phyloP scores from a whole-genome alignment of 2,888 invertebrate species.

The Aleiodes alternator region DNA sequence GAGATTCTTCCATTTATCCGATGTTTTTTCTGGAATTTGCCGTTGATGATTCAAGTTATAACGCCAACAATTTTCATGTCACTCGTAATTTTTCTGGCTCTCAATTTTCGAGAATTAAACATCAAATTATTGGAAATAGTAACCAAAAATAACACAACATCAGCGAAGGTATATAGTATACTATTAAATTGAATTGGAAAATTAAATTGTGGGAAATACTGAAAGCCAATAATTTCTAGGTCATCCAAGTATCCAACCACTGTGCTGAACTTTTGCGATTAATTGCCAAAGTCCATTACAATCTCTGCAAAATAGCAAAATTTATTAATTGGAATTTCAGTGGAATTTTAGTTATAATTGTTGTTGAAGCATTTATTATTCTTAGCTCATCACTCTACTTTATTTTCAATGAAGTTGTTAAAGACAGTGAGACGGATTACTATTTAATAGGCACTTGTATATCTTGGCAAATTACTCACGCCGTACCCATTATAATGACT shows the following conservation, averaged over 20 bases:
- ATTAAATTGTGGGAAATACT: no score
- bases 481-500: slow-evolving; percentile 47
- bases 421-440: slow-evolving; percentile 35
- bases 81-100: slow-evolving; percentile 47
- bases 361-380: slow-evolving; percentile 41
- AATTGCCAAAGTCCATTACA: slow-evolving; percentile 23
- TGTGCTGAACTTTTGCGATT: neutral
- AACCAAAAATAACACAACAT: slow-evolving; percentile 41
- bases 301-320: slow-evolving; percentile 32
- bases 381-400: slow-evolving; percentile 50
- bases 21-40: slow-evolving; percentile 23
- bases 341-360: slow-evolving; percentile 40
- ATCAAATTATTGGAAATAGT: slow-evolving; percentile 45
- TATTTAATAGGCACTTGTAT: slow-evolving; percentile 40
- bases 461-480: slow-evolving; percentile 48
- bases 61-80: slow-evolving; percentile 48
- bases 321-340: slow-evolving; percentile 19
- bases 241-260: slow-evolving; percentile 5
- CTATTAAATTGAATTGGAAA: neutral
- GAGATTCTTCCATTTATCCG: neutral
- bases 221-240: slow-evolving; percentile 9
- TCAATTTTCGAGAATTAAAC: slow-evolving; percentile 47
- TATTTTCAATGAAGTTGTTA: slow-evolving; percentile 48
- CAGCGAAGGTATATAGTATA: slow-evolving; percentile 40
- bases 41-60: slow-evolving; percentile 37